Conservation (phyloP, 37 sponge, comb jelly and placozoan genomes). For the Diacarnus erythraeanus region DNA sequence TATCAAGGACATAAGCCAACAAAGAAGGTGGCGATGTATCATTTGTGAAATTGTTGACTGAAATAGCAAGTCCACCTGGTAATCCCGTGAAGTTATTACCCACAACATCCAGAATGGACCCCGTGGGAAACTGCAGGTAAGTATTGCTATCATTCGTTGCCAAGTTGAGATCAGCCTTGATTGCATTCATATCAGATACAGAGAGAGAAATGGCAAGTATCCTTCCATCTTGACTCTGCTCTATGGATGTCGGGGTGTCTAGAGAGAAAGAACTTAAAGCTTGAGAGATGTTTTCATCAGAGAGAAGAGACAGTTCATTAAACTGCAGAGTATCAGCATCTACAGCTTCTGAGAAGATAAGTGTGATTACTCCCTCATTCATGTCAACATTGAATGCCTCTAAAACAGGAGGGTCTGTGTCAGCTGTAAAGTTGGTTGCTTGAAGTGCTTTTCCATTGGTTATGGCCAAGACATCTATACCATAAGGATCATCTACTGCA, state of each 20-base stretch:
- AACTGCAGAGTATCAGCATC: constrained; percentile 45
- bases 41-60: constrained; percentile 43
- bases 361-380: constrained; percentile 57
- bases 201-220: constrained; percentile 49
- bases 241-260: constrained; percentile 30
- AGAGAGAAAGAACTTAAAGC: constrained; percentile 37
- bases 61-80: not conserved
- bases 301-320: constrained; percentile 55
- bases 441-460: constrained; percentile 72
- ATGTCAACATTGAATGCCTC: constrained; percentile 72
- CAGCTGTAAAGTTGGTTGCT: constrained; percentile 61
- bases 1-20: constrained; percentile 55
- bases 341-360: constrained; percentile 82
- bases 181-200: constrained; percentile 56
- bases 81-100: constrained; percentile 43
- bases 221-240: constrained; percentile 61
- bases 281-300: constrained; percentile 34
- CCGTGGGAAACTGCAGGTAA: constrained; percentile 53
- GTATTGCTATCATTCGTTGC: constrained; percentile 65
- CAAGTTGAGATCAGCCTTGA: constrained; percentile 65
- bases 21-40: constrained; percentile 65
- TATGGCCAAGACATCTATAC: constrained; percentile 78
- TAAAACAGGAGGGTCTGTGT: constrained; percentile 63
- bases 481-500: constrained; percentile 71
- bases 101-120: constrained; percentile 40